These are phyloP conservation scores for Embidobia sp. DNA, from an alignment of 2,888 invertebrate species.

Conservation along the genomic window DNA sequence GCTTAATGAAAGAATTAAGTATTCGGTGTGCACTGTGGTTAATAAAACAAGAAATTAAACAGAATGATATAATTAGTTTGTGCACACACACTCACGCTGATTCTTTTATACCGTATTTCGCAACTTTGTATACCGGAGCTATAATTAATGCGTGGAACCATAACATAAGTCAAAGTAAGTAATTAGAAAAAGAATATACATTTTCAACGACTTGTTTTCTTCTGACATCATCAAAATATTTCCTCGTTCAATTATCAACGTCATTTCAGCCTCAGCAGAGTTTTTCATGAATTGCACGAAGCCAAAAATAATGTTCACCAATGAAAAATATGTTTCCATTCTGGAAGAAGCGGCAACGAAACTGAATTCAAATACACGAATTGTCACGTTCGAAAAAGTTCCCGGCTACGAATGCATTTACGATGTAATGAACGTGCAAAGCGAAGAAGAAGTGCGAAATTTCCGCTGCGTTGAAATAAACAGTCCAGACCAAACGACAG, in stretches of 20 bases:
- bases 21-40: slow-evolving; percentile 76
- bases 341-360: slow-evolving; percentile 35
- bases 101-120: slow-evolving; percentile 69
- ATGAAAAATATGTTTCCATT: slow-evolving; percentile 26
- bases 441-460: slow-evolving; percentile 55
- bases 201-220: too few species aligned
- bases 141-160: slow-evolving; percentile 74
- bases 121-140: slow-evolving; percentile 70
- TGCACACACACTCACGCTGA: slow-evolving; percentile 67
- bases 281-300: slow-evolving; percentile 67
- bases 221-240: too few species aligned
- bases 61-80: slow-evolving; percentile 70
- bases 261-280: slow-evolving; percentile 69
- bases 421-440: slow-evolving; percentile 65
- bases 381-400: slow-evolving; percentile 70
- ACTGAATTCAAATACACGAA: slow-evolving; percentile 48
- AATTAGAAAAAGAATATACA: too few species aligned
- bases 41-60: slow-evolving; percentile 68
- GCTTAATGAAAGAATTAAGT: slow-evolving; percentile 68
- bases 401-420: slow-evolving; percentile 60
- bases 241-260: too few species aligned
- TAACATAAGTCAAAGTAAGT: slow-evolving; percentile 61
- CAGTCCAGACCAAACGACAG: slow-evolving; percentile 59
- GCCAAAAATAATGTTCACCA: slow-evolving; percentile 73
- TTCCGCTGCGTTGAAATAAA: slow-evolving; percentile 67